Evolutionary conservation across 2,113 vertebrate species (phyloP), one percentile per base, ranked within the genome.

Genomic region (Carassius gibelio): DNA sequence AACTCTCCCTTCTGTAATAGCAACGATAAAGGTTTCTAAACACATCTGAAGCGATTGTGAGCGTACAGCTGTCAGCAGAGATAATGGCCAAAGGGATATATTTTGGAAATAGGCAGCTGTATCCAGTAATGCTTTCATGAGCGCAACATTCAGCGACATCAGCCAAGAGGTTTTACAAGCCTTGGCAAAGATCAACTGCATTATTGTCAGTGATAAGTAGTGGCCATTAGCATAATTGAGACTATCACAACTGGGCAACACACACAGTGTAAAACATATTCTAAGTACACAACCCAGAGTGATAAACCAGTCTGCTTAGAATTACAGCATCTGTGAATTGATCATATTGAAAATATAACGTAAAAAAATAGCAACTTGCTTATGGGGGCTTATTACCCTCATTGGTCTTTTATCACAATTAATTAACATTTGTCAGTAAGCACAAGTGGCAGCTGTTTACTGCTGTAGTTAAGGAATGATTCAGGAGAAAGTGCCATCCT

Each of bases 141-240:
- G 57, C 21, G 1, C 19, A 62, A 3, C 61, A 30, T 79, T 79
- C 75, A 62, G 21, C 34, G 21, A 23, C 61, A 64, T 48, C 38
- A 48, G 55, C 52, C 76, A 78, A 78, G 55, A 61, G 55, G 36
- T 79, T 66, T 66, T 66, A 81, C n/a, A 50, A 81, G 78, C 61
- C 78, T 81, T 66, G 61, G 78, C 13, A 81, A 66, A 79, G 55
- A 79, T 79, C 76, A 62, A 62, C 34, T 14, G 19, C 55, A 61
- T 79, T 79, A 79, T n/a, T 38, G 19, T 79, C 76, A 61, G 76
- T 79, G 55, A 62, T 79, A 61, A 78, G 55, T 38, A 42, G 34
- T 11, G 1, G 0, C 34, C 17, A 42, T 61, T 61, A 78, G 19
- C 76, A 61, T 61, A 78, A 78, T 59, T 61, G 30, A 23, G 34